phyloP scores from a whole-genome alignment of 2,888 invertebrate genomes.

The Eudemis profundana region DNA sequence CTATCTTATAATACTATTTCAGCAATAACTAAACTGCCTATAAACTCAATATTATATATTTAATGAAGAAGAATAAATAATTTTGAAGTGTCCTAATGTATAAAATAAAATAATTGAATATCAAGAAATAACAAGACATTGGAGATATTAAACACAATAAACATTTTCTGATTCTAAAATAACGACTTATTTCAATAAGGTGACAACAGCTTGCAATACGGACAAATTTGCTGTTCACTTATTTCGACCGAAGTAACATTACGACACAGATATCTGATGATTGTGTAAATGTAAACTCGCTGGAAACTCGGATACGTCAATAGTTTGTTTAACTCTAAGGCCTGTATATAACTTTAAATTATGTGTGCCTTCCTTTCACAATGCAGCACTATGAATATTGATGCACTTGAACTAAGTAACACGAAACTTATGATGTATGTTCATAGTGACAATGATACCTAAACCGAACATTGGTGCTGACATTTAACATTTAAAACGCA shows the following conservation, averaged over 20 bases:
- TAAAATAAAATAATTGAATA: too few relatives aligned
- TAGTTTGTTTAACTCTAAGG: not conserved
- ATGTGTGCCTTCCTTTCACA: constrained; percentile 19
- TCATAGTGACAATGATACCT: not conserved
- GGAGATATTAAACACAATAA: too few relatives aligned
- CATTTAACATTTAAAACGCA: not conserved
- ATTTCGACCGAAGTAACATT: too few relatives aligned
- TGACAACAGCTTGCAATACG: too few relatives aligned
- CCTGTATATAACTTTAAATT: not conserved
- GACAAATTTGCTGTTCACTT: too few relatives aligned
- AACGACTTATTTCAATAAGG: too few relatives aligned
- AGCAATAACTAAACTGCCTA: constrained; percentile 11
- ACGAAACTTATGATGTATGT: not conserved
- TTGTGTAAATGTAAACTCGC: not conserved
- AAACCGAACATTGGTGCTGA: not conserved
- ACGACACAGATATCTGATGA: too few relatives aligned
- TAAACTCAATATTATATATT: not conserved
- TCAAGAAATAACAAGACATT: too few relatives aligned
- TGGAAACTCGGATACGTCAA: not conserved
- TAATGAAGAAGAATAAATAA: too few relatives aligned
- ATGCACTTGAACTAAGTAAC: constrained; percentile 2
- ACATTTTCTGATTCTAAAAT: too few relatives aligned
- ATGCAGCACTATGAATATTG: not conserved
- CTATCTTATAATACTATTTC: not conserved
- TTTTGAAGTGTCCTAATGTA: too few relatives aligned